Base-by-base conservation (phyloP, 2,888 invertebrate species). In the Lypha dubia region DNA sequence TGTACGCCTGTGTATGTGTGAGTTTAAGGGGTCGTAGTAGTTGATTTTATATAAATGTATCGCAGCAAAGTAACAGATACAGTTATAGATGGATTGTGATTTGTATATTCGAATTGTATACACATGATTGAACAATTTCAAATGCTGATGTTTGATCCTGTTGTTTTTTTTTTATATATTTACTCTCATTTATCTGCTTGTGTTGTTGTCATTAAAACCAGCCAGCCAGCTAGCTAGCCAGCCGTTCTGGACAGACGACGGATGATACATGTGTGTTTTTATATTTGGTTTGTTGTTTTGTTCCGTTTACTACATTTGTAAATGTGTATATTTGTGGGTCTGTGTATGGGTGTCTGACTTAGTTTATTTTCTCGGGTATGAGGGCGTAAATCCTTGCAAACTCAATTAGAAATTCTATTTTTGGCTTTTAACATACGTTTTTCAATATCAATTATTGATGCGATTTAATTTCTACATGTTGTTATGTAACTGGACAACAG, bases 381-480 rank as follows among this genome's bases (percentile, higher is more conserved):
- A 81, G 80, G 79, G 79, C 84, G 82, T 88, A 90, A 90, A 90
- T 90, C 90, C 88, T 88, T 87, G 90, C 89, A 90, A 90, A 90
- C 90, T 90, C 89, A 90, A 90, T 90, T 90, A 90, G 90, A 90
- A 90, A 90, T 90, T 90, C 90, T 90, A 90, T 90, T 90, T 90
- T 89, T 90, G 90, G 90, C 89, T 89, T 90, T 89, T 88, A 88
- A 89, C 89, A 89, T 90, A 88, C 89, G 88, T 89, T 87, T 87
- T 89, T 88, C 89, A 88, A 88, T 90, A 88, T 89, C 90, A 90
- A 89, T 90, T 90, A 90, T 90, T 89, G 89, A 90, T 89, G 89
- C 76, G 77, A 77, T 74, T 77, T 51, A 74, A 80, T 81, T 74
- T 63, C 58, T 51, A 35, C 35, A 46, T 63, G 63, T 56, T 51